Conservation (phyloP, 2,888 invertebrate genomes). For the Ectropis crepuscularia region DNA sequence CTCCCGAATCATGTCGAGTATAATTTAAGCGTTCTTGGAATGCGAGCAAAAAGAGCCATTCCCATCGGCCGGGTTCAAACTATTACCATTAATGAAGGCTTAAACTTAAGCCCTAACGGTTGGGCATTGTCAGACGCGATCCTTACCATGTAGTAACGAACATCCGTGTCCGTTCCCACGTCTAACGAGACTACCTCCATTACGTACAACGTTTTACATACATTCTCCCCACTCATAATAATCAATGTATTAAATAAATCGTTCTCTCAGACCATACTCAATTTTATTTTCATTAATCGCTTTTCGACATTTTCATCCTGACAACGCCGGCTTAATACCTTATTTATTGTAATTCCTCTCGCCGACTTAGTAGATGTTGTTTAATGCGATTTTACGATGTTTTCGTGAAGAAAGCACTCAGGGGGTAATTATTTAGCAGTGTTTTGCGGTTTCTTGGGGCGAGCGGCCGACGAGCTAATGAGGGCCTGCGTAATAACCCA, state of each 20-base stretch:
- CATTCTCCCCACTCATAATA: constrained; percentile 78
- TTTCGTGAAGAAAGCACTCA: constrained; percentile 79
- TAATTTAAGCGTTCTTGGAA: constrained; percentile 60
- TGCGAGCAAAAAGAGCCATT: constrained; percentile 72
- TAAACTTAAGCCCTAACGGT: constrained; percentile 75
- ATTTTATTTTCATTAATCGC: constrained; percentile 81
- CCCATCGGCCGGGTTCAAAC: constrained; percentile 69
- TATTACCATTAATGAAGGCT: constrained; percentile 79
- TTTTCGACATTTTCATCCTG: constrained; percentile 73
- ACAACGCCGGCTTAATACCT: constrained; percentile 74
- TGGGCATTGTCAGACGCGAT: constrained; percentile 72
- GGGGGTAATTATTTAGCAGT: constrained; percentile 80
- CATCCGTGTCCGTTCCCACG: constrained; percentile 72
- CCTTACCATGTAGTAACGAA: constrained; percentile 70
- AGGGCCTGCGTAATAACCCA: constrained; percentile 75
- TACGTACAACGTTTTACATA: constrained; percentile 79
- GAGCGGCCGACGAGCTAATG: constrained; percentile 74
- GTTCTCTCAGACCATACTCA: constrained; percentile 70
- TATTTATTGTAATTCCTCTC: constrained; percentile 77
- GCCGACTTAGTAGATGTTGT: constrained; percentile 74
- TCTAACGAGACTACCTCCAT: constrained; percentile 81
- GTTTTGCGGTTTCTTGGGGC: constrained; percentile 78
- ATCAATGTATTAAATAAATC: constrained; percentile 82
- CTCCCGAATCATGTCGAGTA: constrained; percentile 55
- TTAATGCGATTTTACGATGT: constrained; percentile 75